Conservation (phyloP, 1,140 invertebrate genomes). For the Teleopsis dalmanni region DNA sequence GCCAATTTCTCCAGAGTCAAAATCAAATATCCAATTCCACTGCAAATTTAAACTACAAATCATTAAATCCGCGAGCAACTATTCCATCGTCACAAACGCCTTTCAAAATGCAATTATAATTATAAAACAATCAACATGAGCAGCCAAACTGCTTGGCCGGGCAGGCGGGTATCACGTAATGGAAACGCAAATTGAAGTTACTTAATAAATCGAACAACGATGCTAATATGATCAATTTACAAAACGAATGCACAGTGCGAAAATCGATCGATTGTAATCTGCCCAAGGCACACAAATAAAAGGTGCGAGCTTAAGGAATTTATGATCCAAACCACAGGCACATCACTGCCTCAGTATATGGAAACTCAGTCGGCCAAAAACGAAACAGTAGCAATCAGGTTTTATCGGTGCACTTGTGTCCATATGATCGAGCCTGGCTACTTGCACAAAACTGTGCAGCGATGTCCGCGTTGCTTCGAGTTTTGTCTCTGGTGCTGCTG, state of each 20-base stretch:
- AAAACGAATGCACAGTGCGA: conserved; percentile 8
- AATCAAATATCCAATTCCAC: neutral
- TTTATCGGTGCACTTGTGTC: neutral
- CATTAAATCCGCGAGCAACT: neutral
- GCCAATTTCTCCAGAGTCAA: conserved; percentile 12
- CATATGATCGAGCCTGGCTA: neutral
- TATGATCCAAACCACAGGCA: conserved; percentile 25
- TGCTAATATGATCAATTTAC: conserved; percentile 44
- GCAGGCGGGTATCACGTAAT: conserved; percentile 36
- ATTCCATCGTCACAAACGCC: too few relatives aligned
- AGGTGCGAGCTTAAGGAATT: conserved; percentile 44
- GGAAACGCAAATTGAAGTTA: conserved; percentile 44
- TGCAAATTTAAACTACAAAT: too few relatives aligned
- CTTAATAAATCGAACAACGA: conserved; percentile 45
- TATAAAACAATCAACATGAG: conserved; percentile 41
- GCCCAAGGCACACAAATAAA: conserved; percentile 15
- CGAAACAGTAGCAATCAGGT: neutral
- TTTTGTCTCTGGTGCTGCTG: neutral
- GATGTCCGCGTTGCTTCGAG: neutral
- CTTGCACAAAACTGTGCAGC: neutral
- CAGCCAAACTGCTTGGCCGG: conserved; percentile 4
- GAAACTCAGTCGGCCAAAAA: neutral
- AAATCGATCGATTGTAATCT: conserved; percentile 12
- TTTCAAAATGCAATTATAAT: conserved; percentile 42
- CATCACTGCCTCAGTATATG: neutral